Percentiles rank a stretch among this genome's conserved stretches.
Conservation (phyloP, 2,113 vertebrate species). For the Syngnathus floridae region DNA sequence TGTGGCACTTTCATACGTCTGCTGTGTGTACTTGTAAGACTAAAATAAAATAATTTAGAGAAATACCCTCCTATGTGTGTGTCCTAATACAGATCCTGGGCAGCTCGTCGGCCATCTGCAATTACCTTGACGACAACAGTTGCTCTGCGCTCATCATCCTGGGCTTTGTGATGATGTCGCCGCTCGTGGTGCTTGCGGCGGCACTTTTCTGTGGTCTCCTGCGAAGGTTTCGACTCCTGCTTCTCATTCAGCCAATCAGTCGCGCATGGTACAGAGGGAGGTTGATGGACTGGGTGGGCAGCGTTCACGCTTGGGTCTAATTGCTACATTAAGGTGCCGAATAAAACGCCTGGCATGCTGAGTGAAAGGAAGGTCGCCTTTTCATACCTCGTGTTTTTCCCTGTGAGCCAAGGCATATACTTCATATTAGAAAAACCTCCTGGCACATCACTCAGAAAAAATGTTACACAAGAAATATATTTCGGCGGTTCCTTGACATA, state of each 20-base stretch:
- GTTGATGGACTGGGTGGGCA: conserved; percentile 61
- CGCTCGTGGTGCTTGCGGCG: conserved; percentile 83
- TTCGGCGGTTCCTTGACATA: too few relatives aligned
- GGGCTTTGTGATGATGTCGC: conserved; percentile 92
- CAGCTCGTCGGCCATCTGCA: conserved; percentile 77
- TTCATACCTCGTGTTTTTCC: conserved; percentile 1
- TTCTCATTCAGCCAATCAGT: conserved; percentile 71
- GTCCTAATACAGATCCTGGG: conserved; percentile 71
- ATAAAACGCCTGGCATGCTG: background rate
- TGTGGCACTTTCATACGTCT: too few relatives aligned
- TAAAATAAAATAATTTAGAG: too few relatives aligned
- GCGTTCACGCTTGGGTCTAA: conserved; percentile 82
- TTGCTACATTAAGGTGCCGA: background rate
- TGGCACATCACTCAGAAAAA: background rate
- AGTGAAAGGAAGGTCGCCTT: background rate
- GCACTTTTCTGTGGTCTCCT: conserved; percentile 80
- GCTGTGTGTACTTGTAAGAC: too few relatives aligned
- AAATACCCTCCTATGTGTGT: background rate
- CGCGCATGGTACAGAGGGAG: conserved; percentile 71
- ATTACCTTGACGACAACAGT: conserved; percentile 85
- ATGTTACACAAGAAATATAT: too few relatives aligned
- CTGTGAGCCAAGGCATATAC: background rate
- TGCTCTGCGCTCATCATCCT: conserved; percentile 89
- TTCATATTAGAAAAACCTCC: background rate
- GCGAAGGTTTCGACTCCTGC: conserved; percentile 72